Conservation (phyloP, 2,888 invertebrate genomes). For the Drosophila mettleri region DNA sequence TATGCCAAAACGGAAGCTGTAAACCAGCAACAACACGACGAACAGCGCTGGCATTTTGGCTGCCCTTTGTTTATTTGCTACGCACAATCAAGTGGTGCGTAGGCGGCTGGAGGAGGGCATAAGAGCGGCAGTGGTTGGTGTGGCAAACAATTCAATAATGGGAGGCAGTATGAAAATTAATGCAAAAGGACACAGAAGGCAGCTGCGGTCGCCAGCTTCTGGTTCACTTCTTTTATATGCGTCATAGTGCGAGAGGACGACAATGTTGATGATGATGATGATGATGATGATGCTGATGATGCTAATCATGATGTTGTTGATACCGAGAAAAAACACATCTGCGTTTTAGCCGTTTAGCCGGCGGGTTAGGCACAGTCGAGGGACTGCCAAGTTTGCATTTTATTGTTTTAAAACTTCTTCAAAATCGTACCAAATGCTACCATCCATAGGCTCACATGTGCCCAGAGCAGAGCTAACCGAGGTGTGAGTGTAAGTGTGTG, state of each 20-base stretch:
- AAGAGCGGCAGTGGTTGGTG: background rate
- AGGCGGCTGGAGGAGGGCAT: background rate
- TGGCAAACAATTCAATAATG: constrained; percentile 62
- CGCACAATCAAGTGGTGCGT: constrained; percentile 47
- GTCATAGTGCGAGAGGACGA: constrained; percentile 16
- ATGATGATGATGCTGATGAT: constrained; percentile 12
- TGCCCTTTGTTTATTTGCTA: constrained; percentile 69
- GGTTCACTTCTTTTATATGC: constrained; percentile 39
- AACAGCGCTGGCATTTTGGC: constrained; percentile 44
- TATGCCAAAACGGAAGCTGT: constrained; percentile 57
- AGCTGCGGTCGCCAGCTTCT: constrained; percentile 34
- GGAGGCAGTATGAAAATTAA: constrained; percentile 70
- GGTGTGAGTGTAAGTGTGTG: background rate
- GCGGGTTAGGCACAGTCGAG: constrained; percentile 30
- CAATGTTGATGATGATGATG: constrained; percentile 14
- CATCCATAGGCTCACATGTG: constrained; percentile 31
- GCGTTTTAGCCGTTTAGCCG: constrained; percentile 45
- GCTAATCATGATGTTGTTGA: constrained; percentile 12
- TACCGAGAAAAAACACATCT: constrained; percentile 35
- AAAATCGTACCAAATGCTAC: constrained; percentile 52
- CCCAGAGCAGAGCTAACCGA: background rate
- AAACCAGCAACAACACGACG: constrained; percentile 30
- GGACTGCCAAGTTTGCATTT: constrained; percentile 6
- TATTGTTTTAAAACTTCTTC: constrained; percentile 60
- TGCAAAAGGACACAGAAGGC: constrained; percentile 58